These are phyloP conservation scores for Myzus persicae DNA, from an alignment of 1,140 invertebrate species.

Conservation along the genomic window DNA sequence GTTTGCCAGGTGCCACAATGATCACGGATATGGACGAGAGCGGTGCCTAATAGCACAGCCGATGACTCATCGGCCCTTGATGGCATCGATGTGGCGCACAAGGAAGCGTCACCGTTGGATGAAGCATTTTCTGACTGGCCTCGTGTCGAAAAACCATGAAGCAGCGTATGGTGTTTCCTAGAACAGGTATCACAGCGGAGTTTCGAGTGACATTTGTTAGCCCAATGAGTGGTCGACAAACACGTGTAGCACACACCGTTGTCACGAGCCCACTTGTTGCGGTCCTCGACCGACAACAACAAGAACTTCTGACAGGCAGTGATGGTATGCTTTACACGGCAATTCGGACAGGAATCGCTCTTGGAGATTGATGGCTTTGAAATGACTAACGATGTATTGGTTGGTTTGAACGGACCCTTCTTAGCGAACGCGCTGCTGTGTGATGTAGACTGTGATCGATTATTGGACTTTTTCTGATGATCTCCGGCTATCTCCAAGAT, in stretches of 20 bases:
- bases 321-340: neutral
- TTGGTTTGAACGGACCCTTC: neutral
- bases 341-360: neutral
- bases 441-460: neutral
- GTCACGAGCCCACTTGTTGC: neutral
- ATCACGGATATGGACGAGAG: neutral
- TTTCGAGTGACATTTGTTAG: neutral
- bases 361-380: neutral
- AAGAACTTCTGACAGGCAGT: neutral
- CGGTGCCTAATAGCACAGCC: neutral
- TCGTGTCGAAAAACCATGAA: neutral
- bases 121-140: neutral
- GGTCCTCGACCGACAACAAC: neutral
- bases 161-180: neutral
- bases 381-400: neutral
- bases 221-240: neutral
- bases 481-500: neutral
- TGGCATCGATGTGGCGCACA: neutral
- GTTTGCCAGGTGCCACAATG: neutral
- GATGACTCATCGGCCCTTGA: neutral
- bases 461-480: neutral
- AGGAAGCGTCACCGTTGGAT: neutral
- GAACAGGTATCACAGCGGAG: neutral
- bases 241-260: neutral
- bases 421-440: no score